These are phyloP conservation scores for Forpus xanthops DNA, from an alignment of 2,797 vertebrate species.

Conservation along the genomic window DNA sequence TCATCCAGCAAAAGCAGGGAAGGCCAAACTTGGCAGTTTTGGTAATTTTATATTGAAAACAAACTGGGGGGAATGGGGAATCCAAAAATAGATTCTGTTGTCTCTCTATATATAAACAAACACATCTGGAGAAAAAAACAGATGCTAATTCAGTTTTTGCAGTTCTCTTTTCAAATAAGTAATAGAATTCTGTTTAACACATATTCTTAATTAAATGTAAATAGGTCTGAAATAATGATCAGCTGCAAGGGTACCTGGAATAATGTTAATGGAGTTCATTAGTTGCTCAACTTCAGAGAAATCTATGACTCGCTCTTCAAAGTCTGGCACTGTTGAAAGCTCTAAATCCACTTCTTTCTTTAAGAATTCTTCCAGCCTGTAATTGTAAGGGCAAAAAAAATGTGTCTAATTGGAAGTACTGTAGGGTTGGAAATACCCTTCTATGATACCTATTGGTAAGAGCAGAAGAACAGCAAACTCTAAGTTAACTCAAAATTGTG, in stretches of 20 bases:
- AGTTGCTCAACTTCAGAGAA: conserved; percentile 88
- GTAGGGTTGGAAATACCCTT: neutral
- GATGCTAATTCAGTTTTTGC: neutral
- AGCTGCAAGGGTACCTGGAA: conserved; percentile 82
- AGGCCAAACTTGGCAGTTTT: neutral
- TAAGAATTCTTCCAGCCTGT: conserved; percentile 86
- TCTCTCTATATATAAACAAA: neutral
- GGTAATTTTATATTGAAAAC: neutral
- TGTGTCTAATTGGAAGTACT: neutral
- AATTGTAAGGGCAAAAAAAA: neutral
- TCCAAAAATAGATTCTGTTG: neutral
- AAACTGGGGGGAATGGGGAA: neutral
- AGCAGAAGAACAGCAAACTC: neutral
- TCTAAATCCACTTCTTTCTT: conserved; percentile 81
- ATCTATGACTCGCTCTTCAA: conserved; percentile 81
- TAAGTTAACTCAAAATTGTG: neutral
- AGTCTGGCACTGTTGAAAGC: conserved; percentile 79
- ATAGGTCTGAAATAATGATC: conserved; percentile 36
- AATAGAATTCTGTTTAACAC: neutral
- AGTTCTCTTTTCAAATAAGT: neutral
- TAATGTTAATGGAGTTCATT: conserved; percentile 88
- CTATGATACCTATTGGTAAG: neutral
- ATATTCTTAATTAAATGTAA: neutral
- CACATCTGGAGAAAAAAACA: neutral
- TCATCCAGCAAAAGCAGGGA: neutral